Evolutionary conservation across 2,113 vertebrate species (phyloP).

Genomic region (Alosa alosa): DNA sequence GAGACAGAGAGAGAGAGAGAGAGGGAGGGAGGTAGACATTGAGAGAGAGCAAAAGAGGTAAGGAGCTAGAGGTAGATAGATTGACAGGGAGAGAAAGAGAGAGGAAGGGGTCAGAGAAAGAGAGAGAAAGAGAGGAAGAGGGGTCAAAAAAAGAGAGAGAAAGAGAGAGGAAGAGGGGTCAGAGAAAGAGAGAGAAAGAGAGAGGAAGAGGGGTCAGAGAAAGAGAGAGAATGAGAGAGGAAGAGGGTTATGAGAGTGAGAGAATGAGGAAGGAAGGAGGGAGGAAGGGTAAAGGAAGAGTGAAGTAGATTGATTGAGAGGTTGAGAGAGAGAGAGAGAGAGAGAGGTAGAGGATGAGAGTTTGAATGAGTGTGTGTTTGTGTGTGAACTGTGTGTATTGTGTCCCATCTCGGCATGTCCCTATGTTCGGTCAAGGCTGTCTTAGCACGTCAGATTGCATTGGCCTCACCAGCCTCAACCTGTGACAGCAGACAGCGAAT

Average conservation of each 20-base stretch:
- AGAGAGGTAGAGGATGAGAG: background rate
- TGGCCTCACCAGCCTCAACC: background rate
- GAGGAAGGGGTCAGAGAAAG: background rate
- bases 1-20: background rate
- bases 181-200: background rate
- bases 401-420: background rate
- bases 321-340: background rate
- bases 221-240: background rate
- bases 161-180: background rate
- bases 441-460: background rate
- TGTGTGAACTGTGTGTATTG: background rate
- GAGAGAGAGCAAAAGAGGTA: background rate
- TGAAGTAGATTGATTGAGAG: background rate
- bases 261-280: background rate
- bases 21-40: background rate
- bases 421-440: background rate
- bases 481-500: constrained; percentile 1
- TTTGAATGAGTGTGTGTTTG: background rate
- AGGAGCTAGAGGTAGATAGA: background rate
- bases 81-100: background rate
- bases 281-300: background rate
- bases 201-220: background rate
- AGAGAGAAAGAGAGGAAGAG: background rate
- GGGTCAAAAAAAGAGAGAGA: background rate
- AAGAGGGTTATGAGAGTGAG: background rate